Percentiles rank a stretch among this genome's conserved stretches.
These are phyloP conservation scores for Diachasma alloeum DNA, from an alignment of 1,140 invertebrate species.

Conservation along the genomic window DNA sequence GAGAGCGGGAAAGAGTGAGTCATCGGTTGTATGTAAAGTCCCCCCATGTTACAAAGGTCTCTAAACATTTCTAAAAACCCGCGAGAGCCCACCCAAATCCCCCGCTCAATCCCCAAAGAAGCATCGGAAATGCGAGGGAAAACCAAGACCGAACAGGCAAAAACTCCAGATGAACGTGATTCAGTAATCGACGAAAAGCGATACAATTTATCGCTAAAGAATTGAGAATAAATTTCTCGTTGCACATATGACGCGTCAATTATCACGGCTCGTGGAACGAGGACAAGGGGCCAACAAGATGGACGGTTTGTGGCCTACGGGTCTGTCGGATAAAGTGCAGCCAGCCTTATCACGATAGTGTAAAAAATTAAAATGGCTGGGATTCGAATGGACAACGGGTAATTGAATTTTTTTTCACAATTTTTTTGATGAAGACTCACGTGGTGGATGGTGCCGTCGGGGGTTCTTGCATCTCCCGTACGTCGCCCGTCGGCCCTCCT, in stretches of 20 bases:
- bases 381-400: slow-evolving; percentile 8
- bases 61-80: slow-evolving; percentile 16
- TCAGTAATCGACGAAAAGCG: background rate
- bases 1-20: slow-evolving; percentile 49
- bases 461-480: slow-evolving; percentile 49
- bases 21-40: slow-evolving; percentile 32
- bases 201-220: background rate
- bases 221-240: slow-evolving; percentile 2
- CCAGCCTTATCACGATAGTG: background rate
- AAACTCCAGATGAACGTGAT: too few species aligned
- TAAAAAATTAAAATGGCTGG: background rate
- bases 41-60: background rate
- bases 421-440: slow-evolving; percentile 47
- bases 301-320: slow-evolving; percentile 42
- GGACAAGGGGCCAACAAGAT: slow-evolving; percentile 60
- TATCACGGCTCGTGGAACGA: slow-evolving; percentile 47
- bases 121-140: background rate
- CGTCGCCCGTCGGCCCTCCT: slow-evolving; percentile 16
- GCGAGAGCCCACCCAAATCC: background rate
- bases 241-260: slow-evolving; percentile 51
- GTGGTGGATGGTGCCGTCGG: slow-evolving; percentile 53
- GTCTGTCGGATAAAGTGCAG: slow-evolving; percentile 33
- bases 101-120: background rate
- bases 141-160: too few species aligned
- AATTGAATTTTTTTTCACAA: background rate